Conservation (phyloP, 2,797 vertebrate genomes). For the Lithobates pipiens region DNA sequence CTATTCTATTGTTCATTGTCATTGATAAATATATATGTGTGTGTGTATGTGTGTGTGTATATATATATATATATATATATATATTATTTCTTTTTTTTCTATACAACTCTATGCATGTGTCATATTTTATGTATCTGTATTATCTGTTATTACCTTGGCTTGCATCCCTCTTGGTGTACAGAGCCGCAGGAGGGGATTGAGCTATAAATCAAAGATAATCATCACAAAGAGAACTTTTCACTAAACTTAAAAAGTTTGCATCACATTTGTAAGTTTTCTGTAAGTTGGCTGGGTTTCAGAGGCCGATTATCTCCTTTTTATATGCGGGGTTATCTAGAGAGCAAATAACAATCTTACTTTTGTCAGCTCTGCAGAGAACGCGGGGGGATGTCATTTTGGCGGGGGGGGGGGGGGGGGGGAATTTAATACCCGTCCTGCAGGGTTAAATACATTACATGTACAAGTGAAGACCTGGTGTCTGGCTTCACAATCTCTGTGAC, state of each 20-base stretch:
- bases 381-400: slow-evolving; percentile 1
- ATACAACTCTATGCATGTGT: too few relatives aligned
- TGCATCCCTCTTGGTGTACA: too few relatives aligned
- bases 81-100: too few relatives aligned
- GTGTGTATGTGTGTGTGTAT: too few relatives aligned
- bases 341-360: slow-evolving; percentile 28
- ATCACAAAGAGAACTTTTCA: not conserved
- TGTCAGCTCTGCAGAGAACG: slow-evolving; percentile 4
- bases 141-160: not conserved
- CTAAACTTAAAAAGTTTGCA: not conserved
- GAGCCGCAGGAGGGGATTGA: too few relatives aligned
- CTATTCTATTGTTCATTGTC: too few relatives aligned
- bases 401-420: slow-evolving; percentile 32
- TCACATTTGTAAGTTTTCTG: not conserved
- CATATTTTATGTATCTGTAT: too few relatives aligned
- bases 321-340: not conserved
- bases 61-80: too few relatives aligned
- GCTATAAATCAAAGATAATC: not conserved
- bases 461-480: slow-evolving; percentile 45
- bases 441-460: slow-evolving; percentile 14
- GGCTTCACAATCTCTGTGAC: slow-evolving; percentile 5
- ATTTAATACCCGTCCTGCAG: slow-evolving; percentile 11
- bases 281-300: not conserved
- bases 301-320: not conserved
- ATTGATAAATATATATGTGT: too few relatives aligned